phyloP scores from a whole-genome alignment of 2,797 vertebrate species.

The Linurgus olivaceus region DNA sequence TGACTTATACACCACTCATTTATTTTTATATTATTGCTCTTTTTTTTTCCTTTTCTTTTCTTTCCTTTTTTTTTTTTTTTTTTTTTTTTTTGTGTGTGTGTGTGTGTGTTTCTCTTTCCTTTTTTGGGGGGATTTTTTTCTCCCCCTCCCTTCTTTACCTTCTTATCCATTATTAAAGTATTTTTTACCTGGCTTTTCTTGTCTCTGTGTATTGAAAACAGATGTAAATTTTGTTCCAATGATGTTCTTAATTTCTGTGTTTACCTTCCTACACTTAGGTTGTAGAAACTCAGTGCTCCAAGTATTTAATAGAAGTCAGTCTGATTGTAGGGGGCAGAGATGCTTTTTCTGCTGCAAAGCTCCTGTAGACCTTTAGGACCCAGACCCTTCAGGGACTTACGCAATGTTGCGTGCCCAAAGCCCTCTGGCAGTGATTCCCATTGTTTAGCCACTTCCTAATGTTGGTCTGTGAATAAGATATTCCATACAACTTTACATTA shows the following conservation, averaged over 20 bases:
- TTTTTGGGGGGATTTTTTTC: background rate
- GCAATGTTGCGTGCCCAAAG: background rate
- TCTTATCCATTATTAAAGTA: background rate
- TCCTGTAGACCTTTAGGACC: background rate
- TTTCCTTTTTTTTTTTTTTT: rapidly evolving
- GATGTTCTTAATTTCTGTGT: background rate
- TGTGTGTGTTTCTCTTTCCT: background rate
- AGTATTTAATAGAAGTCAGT: background rate
- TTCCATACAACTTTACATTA: background rate
- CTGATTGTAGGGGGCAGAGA: background rate
- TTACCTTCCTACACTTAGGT: background rate
- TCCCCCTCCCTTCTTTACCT: background rate
- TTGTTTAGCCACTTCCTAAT: background rate
- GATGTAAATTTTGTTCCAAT: background rate
- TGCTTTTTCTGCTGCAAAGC: background rate
- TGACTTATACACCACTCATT: background rate
- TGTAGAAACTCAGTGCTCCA: background rate
- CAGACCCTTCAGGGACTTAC: background rate
- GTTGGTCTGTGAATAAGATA: background rate
- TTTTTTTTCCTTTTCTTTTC: no score
- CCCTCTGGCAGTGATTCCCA: background rate
- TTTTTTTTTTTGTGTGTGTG: background rate
- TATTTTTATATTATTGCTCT: background rate
- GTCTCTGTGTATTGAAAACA: background rate
- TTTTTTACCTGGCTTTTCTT: background rate